Base-by-base conservation (phyloP, 2,888 invertebrate species). In the Melanchra persicariae region DNA sequence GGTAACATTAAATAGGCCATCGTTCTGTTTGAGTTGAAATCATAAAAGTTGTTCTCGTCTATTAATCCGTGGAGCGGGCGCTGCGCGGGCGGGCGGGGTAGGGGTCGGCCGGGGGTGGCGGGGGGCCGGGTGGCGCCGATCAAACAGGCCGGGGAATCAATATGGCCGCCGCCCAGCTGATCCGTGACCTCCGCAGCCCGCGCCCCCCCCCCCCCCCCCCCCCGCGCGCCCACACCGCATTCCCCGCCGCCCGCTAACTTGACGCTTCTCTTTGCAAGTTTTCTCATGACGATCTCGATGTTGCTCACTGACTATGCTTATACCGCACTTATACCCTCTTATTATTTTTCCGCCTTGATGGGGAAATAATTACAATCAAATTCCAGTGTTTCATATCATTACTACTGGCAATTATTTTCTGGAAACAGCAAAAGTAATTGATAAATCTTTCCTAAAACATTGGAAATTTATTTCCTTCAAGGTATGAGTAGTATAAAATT, bases 121-220 rank as follows among this genome's bases (percentile, higher is more conserved):
- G 88, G 85, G 85, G 89, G 91, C 85, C 81, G 90, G 90, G 92
- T 90, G 94, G 92, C 92, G 93, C 94, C 94, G 95, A 94, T 95
- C 95, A 95, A 95, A 95, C 94, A 94, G 94, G 94, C 94, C 93
- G 92, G 93, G 92, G 95, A 95, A 95, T 95, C 95, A 95, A 95
- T 95, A 95, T 95, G 95, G 95, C 94, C 93, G 95, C 94, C 95
- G 93, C 95, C 95, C 95, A 95, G 95, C 95, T 95, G 95, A 95
- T 95, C 95, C 94, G 94, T 93, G 94, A 94, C 94, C 95, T 93
- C 94, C 92, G 90, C 93, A 82, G 88, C 91, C 92, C 93, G 90
- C 93, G 87, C 83, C 85, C 83, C 87, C 78, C 37, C 87, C 83
- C 83, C n/a, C n/a, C n/a, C n/a, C 84, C 83, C 87, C 78, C 34